A percentile compares a stretch with the other conserved stretches of the same genome.
phyloP scores from a whole-genome alignment of 2,888 invertebrate species.

The Tetranychus piercei region DNA sequence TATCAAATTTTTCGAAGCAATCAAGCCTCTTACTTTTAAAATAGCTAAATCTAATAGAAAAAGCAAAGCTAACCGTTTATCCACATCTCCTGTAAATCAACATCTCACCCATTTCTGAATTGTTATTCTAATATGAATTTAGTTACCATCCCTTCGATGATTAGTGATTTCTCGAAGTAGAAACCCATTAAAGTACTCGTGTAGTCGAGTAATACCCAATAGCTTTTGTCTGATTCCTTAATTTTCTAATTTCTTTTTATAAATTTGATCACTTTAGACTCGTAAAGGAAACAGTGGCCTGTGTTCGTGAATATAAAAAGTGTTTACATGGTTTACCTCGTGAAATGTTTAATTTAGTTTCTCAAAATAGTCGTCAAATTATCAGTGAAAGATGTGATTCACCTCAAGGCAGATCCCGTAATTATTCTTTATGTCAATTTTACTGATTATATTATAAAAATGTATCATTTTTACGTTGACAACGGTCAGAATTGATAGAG shows the following conservation, averaged over 20 bases:
- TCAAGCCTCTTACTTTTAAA: background rate
- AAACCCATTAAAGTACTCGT: too few species aligned
- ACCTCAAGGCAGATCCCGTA: background rate
- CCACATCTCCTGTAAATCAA: too few species aligned
- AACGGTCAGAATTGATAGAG: too few species aligned
- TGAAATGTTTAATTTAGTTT: background rate
- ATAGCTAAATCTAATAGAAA: background rate
- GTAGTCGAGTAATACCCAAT: too few species aligned
- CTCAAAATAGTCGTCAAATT: background rate
- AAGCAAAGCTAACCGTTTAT: background rate
- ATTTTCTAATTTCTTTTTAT: background rate
- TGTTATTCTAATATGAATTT: too few species aligned
- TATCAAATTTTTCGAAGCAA: background rate
- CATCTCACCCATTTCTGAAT: too few species aligned
- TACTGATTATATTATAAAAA: background rate
- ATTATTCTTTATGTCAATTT: background rate
- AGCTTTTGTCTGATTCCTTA: background rate
- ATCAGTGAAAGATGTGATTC: background rate
- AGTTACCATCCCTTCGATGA: too few species aligned
- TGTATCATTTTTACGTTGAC: too few species aligned
- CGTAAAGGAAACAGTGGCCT: background rate
- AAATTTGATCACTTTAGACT: background rate
- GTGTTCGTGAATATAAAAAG: background rate
- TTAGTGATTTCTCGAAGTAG: too few species aligned
- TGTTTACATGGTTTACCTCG: constrained; percentile 7